phyloP scores from a whole-genome alignment of 2,888 invertebrate species.

The Drosophila trichaetosa region DNA sequence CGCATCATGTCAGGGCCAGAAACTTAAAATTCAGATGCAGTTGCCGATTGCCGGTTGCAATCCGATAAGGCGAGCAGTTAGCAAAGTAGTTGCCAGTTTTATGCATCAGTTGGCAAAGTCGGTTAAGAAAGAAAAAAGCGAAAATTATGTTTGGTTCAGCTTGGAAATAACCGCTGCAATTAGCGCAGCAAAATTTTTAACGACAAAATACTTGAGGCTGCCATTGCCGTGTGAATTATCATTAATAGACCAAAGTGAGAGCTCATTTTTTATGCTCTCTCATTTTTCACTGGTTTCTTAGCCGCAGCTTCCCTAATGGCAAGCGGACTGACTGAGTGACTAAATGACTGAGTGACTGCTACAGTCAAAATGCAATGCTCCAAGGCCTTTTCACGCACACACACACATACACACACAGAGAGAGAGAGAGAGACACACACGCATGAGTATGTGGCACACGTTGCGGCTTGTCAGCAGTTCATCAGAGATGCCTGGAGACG shows the following conservation, averaged over 20 bases:
- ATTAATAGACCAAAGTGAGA: slow-evolving; percentile 76
- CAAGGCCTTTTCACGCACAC: slow-evolving; percentile 38
- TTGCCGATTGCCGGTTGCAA: slow-evolving; percentile 1
- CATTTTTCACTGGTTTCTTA: slow-evolving; percentile 14
- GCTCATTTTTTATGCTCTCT: slow-evolving; percentile 26
- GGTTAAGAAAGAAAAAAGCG: neutral
- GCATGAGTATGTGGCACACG: neutral
- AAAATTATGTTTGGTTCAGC: slow-evolving; percentile 54
- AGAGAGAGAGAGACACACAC: neutral
- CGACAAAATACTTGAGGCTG: slow-evolving; percentile 55
- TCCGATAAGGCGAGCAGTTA: slow-evolving; percentile 11
- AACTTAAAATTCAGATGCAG: slow-evolving; percentile 22
- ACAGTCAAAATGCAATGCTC: slow-evolving; percentile 28
- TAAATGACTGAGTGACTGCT: neutral
- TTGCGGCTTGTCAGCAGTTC: slow-evolving; percentile 45
- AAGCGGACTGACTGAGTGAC: slow-evolving; percentile 28
- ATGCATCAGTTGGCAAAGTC: slow-evolving; percentile 69
- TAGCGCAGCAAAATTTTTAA: slow-evolving; percentile 72
- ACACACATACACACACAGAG: neutral
- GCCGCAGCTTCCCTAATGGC: slow-evolving; percentile 55
- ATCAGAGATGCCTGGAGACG: slow-evolving; percentile 38
- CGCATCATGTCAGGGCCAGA: slow-evolving; percentile 64
- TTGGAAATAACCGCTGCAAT: slow-evolving; percentile 58
- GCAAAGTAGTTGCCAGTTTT: slow-evolving; percentile 43
- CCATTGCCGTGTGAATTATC: slow-evolving; percentile 71